Percentiles rank a stretch among this genome's conserved stretches.
These are phyloP conservation scores for Ageneiosus marmoratus DNA, from an alignment of 2,113 vertebrate genomes.

Conservation along the genomic window DNA sequence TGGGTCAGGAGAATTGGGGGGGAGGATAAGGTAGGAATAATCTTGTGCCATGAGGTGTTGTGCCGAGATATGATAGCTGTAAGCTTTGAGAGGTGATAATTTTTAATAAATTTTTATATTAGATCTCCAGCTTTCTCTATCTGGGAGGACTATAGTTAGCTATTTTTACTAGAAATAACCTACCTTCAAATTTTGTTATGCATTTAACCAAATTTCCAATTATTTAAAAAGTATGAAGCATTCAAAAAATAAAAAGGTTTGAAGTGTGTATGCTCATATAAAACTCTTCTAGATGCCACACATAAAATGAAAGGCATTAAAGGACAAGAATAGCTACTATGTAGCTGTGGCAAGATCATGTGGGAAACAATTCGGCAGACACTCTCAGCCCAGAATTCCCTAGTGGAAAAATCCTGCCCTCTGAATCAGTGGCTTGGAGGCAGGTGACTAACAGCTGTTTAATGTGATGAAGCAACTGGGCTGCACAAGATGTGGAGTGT, in stretches of 20 bases:
- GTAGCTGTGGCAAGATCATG: constrained; percentile 50
- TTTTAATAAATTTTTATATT: constrained; percentile 27
- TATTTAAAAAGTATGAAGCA: constrained; percentile 5
- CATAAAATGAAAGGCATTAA: constrained; percentile 20
- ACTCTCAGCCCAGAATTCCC: constrained; percentile 50
- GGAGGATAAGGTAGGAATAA: constrained; percentile 43
- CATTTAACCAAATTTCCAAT: background rate
- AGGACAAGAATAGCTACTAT: constrained; percentile 33
- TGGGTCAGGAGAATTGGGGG: background rate
- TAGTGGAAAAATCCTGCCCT: constrained; percentile 52
- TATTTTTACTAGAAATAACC: background rate
- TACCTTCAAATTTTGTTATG: background rate
- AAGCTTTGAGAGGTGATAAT: constrained; percentile 36
- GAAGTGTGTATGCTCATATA: background rate
- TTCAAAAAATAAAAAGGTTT: background rate
- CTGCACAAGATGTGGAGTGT: constrained; percentile 47
- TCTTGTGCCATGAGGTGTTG: constrained; percentile 56
- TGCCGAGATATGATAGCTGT: constrained; percentile 45
- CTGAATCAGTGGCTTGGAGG: constrained; percentile 46
- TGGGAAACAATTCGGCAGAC: constrained; percentile 61
- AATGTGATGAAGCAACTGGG: constrained; percentile 49
- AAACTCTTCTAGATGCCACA: background rate
- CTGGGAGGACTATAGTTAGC: background rate
- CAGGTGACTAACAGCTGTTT: constrained; percentile 55
- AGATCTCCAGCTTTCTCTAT: constrained; percentile 1